phyloP scores from a whole-genome alignment of 1,140 invertebrate species.

The Drosophila dunni region DNA sequence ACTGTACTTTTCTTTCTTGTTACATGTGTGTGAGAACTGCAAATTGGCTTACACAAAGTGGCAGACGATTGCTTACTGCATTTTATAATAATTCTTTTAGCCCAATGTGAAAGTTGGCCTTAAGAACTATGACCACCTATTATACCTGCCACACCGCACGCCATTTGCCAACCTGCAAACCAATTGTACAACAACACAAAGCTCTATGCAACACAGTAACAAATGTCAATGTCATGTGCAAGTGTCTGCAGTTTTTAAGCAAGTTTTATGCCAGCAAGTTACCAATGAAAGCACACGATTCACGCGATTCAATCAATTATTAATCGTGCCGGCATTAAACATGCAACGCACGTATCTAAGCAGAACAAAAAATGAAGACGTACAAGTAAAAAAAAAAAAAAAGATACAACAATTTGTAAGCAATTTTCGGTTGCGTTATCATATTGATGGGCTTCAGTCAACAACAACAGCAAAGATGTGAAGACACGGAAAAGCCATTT shows the following conservation, averaged over 20 bases:
- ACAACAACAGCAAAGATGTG: not conserved
- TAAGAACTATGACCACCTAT: no score
- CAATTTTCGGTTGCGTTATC: slow-evolving; percentile 5
- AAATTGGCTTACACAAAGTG: slow-evolving; percentile 5
- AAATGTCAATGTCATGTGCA: slow-evolving; percentile 3
- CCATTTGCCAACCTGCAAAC: no score
- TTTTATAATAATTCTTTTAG: not conserved
- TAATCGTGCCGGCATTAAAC: slow-evolving; percentile 2
- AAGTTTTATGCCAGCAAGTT: not conserved
- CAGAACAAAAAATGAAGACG: not conserved
- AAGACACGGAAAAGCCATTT: slow-evolving; percentile 4
- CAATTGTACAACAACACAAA: slow-evolving; percentile 35
- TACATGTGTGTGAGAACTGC: not conserved
- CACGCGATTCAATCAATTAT: slow-evolving; percentile 3
- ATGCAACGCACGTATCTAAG: slow-evolving; percentile 1
- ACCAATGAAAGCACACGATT: not conserved
- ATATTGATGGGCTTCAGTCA: slow-evolving; percentile 14
- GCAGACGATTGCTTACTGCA: slow-evolving; percentile 7
- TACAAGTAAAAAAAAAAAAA: not conserved
- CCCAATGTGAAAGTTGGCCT: no score
- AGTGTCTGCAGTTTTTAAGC: not conserved
- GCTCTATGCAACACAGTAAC: slow-evolving; percentile 23
- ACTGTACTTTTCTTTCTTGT: no score
- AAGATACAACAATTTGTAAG: not conserved
- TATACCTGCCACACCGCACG: no score